Evolutionary conservation across 1,140 invertebrate genomes (phyloP).

Genomic region (Papilio glaucus): DNA sequence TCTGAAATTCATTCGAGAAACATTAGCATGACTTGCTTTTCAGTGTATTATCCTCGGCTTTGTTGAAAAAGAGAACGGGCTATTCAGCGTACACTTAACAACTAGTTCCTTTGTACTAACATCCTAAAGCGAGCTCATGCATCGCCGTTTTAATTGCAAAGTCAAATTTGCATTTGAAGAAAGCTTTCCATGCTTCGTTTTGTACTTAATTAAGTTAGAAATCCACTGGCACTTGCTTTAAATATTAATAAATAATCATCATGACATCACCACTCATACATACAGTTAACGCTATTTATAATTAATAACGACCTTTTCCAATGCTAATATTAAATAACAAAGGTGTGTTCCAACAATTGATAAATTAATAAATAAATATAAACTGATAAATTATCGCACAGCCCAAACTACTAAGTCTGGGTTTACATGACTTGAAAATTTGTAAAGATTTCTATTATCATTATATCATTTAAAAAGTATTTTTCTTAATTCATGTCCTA

Average conservation of each 20-base stretch:
- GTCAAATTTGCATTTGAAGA: constrained; percentile 20
- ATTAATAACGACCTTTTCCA: no score
- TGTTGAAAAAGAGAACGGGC: constrained; percentile 8
- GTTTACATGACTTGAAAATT: no score
- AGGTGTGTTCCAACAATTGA: no score
- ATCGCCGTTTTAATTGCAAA: constrained; percentile 23
- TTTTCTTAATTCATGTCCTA: no score
- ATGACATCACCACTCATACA: no score
- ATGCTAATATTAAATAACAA: no score
- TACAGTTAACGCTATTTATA: no score
- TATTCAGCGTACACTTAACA: constrained; percentile 4
- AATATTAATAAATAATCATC: not conserved
- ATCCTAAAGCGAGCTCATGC: constrained; percentile 15
- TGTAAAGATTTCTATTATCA: no score
- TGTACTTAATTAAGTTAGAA: not conserved
- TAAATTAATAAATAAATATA: no score
- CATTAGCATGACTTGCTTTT: not conserved
- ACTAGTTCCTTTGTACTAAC: constrained; percentile 24
- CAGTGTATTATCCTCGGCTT: not conserved
- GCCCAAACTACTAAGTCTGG: no score
- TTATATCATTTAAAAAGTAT: no score
- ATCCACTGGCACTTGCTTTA: not conserved
- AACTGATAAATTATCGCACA: no score
- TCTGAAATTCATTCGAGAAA: not conserved
- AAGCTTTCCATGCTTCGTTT: constrained; percentile 9